Percentiles rank a stretch among this genome's conserved stretches.
Evolutionary conservation across 2,888 invertebrate genomes (phyloP).

Genomic region (Tachystola acroxantha): DNA sequence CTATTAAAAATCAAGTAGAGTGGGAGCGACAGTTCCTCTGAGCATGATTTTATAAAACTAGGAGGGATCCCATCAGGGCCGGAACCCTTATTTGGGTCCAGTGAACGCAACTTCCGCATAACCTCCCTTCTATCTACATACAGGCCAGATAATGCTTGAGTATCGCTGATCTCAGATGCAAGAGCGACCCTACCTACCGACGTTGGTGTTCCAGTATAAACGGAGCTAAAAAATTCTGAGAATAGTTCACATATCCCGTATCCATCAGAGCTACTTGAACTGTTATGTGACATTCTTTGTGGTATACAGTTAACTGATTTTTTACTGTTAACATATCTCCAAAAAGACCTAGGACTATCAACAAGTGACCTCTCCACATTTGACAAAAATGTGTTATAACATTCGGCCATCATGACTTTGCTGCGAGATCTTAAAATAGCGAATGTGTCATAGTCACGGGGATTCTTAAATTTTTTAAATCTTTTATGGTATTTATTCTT

Average conservation of each 20-base stretch:
- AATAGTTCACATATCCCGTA: not conserved
- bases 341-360: not conserved
- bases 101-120: not conserved
- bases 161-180: too few species aligned
- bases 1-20: conserved; percentile 1
- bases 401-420: not conserved
- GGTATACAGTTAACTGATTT: not conserved
- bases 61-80: not conserved
- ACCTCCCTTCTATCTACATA: not conserved
- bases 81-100: not conserved
- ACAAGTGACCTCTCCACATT: not conserved
- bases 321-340: not conserved
- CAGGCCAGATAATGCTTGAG: not conserved
- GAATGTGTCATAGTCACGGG: not conserved
- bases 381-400: not conserved
- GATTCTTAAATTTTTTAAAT: not conserved
- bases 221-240: not conserved
- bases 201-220: too few species aligned
- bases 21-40: not conserved
- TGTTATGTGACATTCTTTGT: not conserved
- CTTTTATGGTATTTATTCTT: not conserved
- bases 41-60: not conserved
- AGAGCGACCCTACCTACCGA: too few species aligned
- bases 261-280: not conserved
- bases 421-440: not conserved